Percentiles rank a stretch among this genome's conserved stretches.
These are phyloP conservation scores for Calephelis virginiensis DNA, from an alignment of 1,140 invertebrate species.

Conservation along the genomic window DNA sequence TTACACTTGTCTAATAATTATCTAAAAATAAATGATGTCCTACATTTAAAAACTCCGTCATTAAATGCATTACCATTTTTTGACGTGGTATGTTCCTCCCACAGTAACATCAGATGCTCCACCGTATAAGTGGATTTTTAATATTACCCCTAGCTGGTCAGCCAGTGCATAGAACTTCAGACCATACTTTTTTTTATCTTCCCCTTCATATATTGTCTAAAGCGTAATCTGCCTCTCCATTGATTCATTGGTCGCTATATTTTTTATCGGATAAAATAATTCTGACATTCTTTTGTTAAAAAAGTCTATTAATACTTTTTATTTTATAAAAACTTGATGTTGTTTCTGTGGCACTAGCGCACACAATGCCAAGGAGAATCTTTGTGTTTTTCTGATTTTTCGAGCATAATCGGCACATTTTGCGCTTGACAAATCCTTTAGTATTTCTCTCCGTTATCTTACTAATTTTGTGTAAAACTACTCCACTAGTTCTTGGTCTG, in stretches of 20 bases:
- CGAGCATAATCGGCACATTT: too few relatives aligned
- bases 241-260: constrained; percentile 43
- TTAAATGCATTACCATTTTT: constrained; percentile 27
- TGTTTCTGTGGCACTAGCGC: constrained; percentile 19
- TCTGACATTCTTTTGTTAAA: constrained; percentile 41
- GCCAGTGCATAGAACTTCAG: constrained; percentile 36
- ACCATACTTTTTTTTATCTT: constrained; percentile 36
- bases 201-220: constrained; percentile 47
- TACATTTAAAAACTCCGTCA: constrained; percentile 27
- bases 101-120: constrained; percentile 26
- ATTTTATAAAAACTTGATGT: constrained; percentile 21
- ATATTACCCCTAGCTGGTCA: constrained; percentile 24
- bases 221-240: constrained; percentile 42
- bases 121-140: constrained; percentile 31
- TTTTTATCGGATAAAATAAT: constrained; percentile 37
- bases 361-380: neutral
- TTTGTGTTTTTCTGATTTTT: too few relatives aligned
- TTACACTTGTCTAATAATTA: constrained; percentile 32
- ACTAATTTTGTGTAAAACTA: too few relatives aligned
- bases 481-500: too few relatives aligned
- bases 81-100: constrained; percentile 29
- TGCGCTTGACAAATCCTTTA: too few relatives aligned
- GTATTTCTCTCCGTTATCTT: too few relatives aligned
- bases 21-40: constrained; percentile 30
- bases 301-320: constrained; percentile 27